These are phyloP conservation scores for Nesoenas mayeri DNA, from an alignment of 2,113 vertebrate genomes.

Conservation along the genomic window DNA sequence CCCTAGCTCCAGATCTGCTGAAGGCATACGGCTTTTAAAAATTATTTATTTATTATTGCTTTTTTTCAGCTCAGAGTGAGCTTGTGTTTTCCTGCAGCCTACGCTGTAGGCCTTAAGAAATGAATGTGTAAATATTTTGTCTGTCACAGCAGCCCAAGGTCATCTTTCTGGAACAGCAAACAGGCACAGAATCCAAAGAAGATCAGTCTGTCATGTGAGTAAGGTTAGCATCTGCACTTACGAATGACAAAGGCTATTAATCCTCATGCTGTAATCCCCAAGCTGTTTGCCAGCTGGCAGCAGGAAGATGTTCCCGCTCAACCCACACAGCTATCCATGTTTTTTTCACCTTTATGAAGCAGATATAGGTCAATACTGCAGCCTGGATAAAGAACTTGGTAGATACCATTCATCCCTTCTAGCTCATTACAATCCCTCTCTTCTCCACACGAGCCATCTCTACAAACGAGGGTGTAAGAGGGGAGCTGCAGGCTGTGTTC, in stretches of 20 bases:
- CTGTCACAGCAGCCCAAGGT: slow-evolving; percentile 64
- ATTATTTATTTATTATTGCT: neutral
- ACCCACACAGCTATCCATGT: slow-evolving; percentile 48
- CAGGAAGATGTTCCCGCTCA: slow-evolving; percentile 51
- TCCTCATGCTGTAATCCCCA: slow-evolving; percentile 68
- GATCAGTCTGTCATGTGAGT: slow-evolving; percentile 67
- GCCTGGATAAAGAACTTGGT: neutral
- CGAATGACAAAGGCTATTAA: slow-evolving; percentile 72
- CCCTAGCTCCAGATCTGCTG: neutral
- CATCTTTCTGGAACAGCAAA: slow-evolving; percentile 67
- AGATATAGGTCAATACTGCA: slow-evolving; percentile 57
- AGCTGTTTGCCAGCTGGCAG: slow-evolving; percentile 69
- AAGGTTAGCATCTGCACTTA: slow-evolving; percentile 69
- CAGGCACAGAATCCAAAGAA: slow-evolving; percentile 63
- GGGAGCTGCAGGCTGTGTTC: neutral
- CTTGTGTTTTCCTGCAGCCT: neutral
- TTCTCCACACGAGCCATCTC: neutral
- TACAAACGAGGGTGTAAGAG: neutral
- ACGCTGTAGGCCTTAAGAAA: slow-evolving; percentile 26
- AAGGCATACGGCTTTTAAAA: neutral
- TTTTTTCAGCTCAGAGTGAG: neutral
- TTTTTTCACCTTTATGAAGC: slow-evolving; percentile 61
- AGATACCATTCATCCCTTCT: slow-evolving; percentile 29
- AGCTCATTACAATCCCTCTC: neutral
- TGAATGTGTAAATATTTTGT: slow-evolving; percentile 61